These are phyloP conservation scores for Drosophila micromelanica DNA, from an alignment of 1,140 invertebrate species.

Conservation along the genomic window DNA sequence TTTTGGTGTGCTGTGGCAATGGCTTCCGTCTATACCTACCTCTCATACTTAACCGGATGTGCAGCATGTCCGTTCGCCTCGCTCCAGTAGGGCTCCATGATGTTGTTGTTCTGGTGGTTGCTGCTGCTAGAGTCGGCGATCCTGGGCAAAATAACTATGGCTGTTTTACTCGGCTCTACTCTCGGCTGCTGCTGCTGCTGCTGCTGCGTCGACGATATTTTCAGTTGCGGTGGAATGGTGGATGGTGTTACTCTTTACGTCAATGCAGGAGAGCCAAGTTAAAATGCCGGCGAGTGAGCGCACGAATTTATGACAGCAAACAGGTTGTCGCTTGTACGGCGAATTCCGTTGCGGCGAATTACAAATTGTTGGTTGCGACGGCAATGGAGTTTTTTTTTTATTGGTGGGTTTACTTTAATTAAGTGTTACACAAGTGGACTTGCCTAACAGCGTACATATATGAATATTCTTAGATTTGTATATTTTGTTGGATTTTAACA, in stretches of 20 bases:
- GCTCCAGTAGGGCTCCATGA: constrained; percentile 83
- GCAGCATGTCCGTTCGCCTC: constrained; percentile 83
- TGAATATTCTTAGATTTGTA: constrained; percentile 29
- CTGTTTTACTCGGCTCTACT: constrained; percentile 9
- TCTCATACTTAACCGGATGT: constrained; percentile 84
- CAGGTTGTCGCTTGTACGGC: constrained; percentile 70
- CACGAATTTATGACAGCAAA: constrained; percentile 66
- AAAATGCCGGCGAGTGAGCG: constrained; percentile 53
- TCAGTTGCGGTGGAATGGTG: constrained; percentile 80
- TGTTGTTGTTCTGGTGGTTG: constrained; percentile 21
- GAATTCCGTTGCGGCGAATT: constrained; percentile 59
- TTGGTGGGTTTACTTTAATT: constrained; percentile 43
- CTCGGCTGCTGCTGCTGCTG: constrained; percentile 48
- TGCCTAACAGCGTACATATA: constrained; percentile 6
- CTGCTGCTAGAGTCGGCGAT: constrained; percentile 21
- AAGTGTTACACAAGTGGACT: constrained; percentile 22
- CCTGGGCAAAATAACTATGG: constrained; percentile 37
- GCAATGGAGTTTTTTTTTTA: constrained; percentile 13
- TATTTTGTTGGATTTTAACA: not conserved
- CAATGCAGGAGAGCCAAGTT: constrained; percentile 50
- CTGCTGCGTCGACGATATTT: constrained; percentile 63
- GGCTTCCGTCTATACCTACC: constrained; percentile 69
- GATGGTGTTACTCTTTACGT: constrained; percentile 60
- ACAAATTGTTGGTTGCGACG: constrained; percentile 15
- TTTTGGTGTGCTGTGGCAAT: constrained; percentile 1